Evolutionary conservation across 1,140 invertebrate species (phyloP).

Genomic region (Mesaphorura yosii): DNA sequence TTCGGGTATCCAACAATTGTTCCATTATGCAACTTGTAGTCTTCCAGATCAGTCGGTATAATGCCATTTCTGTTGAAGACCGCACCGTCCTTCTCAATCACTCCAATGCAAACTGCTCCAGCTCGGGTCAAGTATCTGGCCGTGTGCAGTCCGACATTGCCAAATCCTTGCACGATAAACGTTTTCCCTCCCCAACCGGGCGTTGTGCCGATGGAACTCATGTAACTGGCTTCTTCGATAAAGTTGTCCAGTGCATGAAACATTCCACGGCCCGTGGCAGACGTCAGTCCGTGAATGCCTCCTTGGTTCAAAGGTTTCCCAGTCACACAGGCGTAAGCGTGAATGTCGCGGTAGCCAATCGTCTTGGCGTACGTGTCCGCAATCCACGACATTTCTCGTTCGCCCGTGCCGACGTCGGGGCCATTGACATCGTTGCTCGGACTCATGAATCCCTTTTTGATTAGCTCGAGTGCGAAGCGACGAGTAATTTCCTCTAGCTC

Average conservation of each 20-base stretch:
- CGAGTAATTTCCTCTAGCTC: slow-evolving; percentile 97
- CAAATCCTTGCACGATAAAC: slow-evolving; percentile 96
- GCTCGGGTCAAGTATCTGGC: slow-evolving; percentile 90
- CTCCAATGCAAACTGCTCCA: slow-evolving; percentile 85
- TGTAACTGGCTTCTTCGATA: slow-evolving; percentile 90
- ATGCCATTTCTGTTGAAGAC: slow-evolving; percentile 90
- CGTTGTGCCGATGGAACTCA: slow-evolving; percentile 87
- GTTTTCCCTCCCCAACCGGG: slow-evolving; percentile 96
- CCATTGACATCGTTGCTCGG: slow-evolving; percentile 95
- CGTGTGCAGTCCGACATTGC: slow-evolving; percentile 96
- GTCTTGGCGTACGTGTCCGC: slow-evolving; percentile 97
- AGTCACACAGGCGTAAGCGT: slow-evolving; percentile 94
- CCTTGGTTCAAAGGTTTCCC: slow-evolving; percentile 42
- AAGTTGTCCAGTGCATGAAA: slow-evolving; percentile 98
- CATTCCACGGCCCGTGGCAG: slow-evolving; percentile 92
- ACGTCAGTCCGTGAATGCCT: slow-evolving; percentile 91
- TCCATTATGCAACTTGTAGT: slow-evolving; percentile 73
- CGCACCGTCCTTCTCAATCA: slow-evolving; percentile 86
- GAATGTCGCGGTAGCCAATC: slow-evolving; percentile 84
- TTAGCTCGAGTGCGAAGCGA: slow-evolving; percentile 88
- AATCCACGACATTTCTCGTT: slow-evolving; percentile 99
- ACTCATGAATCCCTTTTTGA: slow-evolving; percentile 97
- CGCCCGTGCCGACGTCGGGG: slow-evolving; percentile 70
- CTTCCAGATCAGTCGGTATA: slow-evolving; percentile 84
- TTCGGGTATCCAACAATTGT: slow-evolving; percentile 78